Conservation (phyloP, 2,797 vertebrate genomes). For the Notoglanidium macrostoma region DNA sequence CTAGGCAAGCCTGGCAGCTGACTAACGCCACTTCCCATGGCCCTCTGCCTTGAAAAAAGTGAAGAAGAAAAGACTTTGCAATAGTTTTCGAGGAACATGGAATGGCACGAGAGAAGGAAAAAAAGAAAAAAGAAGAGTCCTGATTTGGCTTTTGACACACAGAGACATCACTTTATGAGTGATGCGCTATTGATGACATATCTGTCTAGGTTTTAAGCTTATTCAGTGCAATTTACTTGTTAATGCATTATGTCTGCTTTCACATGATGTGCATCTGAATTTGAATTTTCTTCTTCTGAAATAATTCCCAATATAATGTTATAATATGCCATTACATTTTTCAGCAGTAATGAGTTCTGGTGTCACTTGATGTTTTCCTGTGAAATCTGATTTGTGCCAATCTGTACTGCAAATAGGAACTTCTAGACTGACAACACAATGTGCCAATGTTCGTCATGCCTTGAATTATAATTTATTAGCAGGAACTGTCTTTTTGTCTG, state of each 20-base stretch:
- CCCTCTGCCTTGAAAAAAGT: slow-evolving; percentile 84
- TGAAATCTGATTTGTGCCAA: not conserved
- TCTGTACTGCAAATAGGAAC: not conserved
- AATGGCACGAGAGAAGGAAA: slow-evolving; percentile 24
- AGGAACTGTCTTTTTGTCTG: not conserved
- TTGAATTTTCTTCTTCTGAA: not conserved
- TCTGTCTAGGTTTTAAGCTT: not conserved
- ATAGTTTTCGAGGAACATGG: slow-evolving; percentile 70
- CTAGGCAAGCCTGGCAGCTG: slow-evolving; percentile 80
- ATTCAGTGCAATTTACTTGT: not conserved
- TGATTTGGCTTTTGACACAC: not conserved
- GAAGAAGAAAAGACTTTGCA: slow-evolving; percentile 78
- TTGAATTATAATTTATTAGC: not conserved
- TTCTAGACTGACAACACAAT: not conserved
- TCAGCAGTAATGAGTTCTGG: not conserved
- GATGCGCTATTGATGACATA: not conserved
- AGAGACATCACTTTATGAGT: slow-evolving; percentile 11
- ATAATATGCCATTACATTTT: not conserved
- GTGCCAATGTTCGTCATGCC: not conserved
- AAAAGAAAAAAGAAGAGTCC: not conserved
- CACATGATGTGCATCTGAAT: too few relatives aligned
- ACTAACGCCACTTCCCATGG: slow-evolving; percentile 81
- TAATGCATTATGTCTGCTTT: not conserved
- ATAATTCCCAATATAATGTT: not conserved
- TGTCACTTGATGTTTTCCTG: not conserved